phyloP scores from a whole-genome alignment of 2,113 vertebrate genomes.

The Megaptera novaeangliae region DNA sequence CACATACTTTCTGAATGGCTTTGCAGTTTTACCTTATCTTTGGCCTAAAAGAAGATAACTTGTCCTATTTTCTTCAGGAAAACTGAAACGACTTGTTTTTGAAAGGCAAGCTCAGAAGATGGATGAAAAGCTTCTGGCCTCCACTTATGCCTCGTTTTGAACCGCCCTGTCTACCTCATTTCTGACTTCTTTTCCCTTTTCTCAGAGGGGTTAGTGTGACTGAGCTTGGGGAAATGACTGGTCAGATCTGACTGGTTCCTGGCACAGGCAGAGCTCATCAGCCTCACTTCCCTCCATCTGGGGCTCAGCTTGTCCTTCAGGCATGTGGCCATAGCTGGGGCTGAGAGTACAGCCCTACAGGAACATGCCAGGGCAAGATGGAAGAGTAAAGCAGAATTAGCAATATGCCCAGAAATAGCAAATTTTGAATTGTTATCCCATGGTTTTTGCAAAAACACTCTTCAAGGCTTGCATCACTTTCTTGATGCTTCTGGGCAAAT shows the following conservation, averaged over 20 bases:
- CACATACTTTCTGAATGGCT: neutral
- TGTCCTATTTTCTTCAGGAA: neutral
- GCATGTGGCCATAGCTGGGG: rapidly evolving
- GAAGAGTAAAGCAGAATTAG: neutral
- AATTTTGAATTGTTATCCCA: neutral
- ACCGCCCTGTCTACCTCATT: neutral
- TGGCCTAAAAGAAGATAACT: neutral
- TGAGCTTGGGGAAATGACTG: neutral
- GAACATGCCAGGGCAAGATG: neutral
- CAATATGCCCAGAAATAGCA: neutral
- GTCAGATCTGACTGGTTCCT: neutral
- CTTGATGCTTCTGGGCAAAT: neutral
- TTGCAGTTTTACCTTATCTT: neutral
- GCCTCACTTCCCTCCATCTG: neutral
- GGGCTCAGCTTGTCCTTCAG: neutral
- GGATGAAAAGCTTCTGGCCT: neutral
- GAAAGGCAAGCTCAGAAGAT: neutral
- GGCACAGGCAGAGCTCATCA: neutral
- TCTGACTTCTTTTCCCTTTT: neutral
- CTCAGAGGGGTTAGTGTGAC: neutral
- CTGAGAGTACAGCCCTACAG: neutral
- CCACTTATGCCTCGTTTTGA: neutral
- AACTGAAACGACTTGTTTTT: neutral
- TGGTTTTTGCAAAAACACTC: neutral
- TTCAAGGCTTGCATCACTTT: neutral